Evolutionary conservation across 2,113 vertebrate species (phyloP).

Genomic region (Crotalus helleri): DNA sequence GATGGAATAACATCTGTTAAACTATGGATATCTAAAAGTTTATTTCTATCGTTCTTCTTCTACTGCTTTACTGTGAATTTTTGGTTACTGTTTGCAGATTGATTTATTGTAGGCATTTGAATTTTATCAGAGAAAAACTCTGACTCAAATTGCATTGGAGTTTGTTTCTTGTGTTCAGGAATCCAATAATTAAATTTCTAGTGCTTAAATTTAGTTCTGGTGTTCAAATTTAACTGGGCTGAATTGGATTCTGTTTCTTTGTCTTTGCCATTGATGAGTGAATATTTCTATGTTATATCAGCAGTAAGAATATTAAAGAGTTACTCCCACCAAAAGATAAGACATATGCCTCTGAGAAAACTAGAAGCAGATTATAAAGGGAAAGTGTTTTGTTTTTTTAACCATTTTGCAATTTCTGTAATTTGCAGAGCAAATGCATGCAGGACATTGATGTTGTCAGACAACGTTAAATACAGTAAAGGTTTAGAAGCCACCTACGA

Average conservation of each 20-base stretch:
- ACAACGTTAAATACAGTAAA: not conserved
- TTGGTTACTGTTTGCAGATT: not conserved
- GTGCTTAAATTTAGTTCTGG: not conserved
- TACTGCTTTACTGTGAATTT: not conserved
- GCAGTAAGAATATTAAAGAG: not conserved
- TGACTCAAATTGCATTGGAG: not conserved
- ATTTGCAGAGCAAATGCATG: not conserved
- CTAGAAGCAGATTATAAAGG: not conserved
- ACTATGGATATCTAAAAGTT: not conserved
- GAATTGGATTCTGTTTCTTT: conserved; percentile 14
- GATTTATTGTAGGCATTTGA: not conserved
- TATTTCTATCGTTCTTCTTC: not conserved
- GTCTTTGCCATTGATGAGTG: conserved; percentile 9
- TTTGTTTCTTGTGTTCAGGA: not conserved
- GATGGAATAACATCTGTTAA: not conserved
- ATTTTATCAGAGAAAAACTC: not conserved
- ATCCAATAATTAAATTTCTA: not conserved
- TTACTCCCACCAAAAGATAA: not conserved
- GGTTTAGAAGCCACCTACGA: not conserved
- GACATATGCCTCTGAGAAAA: not conserved
- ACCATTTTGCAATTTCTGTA: not conserved
- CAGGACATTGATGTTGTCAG: not conserved
- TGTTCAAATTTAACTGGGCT: not conserved
- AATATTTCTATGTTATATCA: not conserved
- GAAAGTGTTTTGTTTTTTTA: not conserved